Conservation (phyloP, 2,888 invertebrate genomes). For the Ennomos erosarius region DNA sequence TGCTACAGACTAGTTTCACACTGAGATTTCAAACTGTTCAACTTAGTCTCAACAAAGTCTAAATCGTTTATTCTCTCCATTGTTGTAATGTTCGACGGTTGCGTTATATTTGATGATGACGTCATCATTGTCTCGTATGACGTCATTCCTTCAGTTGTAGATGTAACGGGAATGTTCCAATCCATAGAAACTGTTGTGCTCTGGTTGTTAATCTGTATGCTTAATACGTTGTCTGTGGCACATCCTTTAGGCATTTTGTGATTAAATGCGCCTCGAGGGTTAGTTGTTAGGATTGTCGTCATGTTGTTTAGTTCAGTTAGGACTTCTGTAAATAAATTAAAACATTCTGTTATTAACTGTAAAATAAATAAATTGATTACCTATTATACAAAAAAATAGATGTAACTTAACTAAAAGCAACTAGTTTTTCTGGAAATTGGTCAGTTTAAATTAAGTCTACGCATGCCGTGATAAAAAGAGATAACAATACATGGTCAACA, state of each 20-base stretch:
- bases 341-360: neutral
- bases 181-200: slow-evolving; percentile 53
- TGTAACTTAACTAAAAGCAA: too few relatives aligned
- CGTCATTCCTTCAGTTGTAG: slow-evolving; percentile 38
- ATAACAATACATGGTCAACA: too few relatives aligned
- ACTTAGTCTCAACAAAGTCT: slow-evolving; percentile 70
- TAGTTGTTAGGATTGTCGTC: slow-evolving; percentile 53
- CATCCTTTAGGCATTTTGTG: neutral
- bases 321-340: slow-evolving; percentile 62
- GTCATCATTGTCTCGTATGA: slow-evolving; percentile 14
- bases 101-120: slow-evolving; percentile 49
- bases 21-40: slow-evolving; percentile 67
- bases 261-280: neutral
- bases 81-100: slow-evolving; percentile 69
- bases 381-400: too few relatives aligned
- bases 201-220: slow-evolving; percentile 54
- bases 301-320: slow-evolving; percentile 73
- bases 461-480: too few relatives aligned
- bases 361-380: too few relatives aligned
- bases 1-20: slow-evolving; percentile 73
- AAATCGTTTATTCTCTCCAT: slow-evolving; percentile 77
- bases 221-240: slow-evolving; percentile 35
- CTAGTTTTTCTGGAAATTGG: too few relatives aligned
- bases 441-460: too few relatives aligned
- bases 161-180: slow-evolving; percentile 62